Conservation (phyloP, 2,888 invertebrate species). For the Pseudoips prasinana region DNA sequence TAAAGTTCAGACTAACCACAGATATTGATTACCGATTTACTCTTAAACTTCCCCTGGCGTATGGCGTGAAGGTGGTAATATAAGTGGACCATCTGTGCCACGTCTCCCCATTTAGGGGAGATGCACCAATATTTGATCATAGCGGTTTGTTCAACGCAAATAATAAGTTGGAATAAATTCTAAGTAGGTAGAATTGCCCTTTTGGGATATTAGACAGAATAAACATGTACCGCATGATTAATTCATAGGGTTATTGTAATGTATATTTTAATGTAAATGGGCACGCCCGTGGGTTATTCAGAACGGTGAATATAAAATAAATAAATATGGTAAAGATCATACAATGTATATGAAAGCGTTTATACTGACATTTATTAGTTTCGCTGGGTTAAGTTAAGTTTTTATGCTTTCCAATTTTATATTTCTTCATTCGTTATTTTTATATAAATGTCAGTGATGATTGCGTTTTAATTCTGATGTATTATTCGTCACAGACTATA, state of each 20-base stretch:
- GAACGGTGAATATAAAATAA: not conserved
- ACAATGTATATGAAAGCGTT: too few relatives aligned
- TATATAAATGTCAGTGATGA: too few relatives aligned
- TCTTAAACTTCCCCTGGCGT: slow-evolving; percentile 43
- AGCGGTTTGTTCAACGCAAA: slow-evolving; percentile 30
- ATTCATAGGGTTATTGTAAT: slow-evolving; percentile 24
- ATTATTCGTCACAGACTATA: too few relatives aligned
- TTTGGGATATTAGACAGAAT: slow-evolving; percentile 17
- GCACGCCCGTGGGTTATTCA: not conserved
- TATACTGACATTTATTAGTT: too few relatives aligned
- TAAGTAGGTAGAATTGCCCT: slow-evolving; percentile 26
- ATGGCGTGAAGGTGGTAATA: slow-evolving; percentile 66
- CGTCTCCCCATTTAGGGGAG: slow-evolving; percentile 45
- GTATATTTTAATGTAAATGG: slow-evolving; percentile 7
- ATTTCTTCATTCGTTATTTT: too few relatives aligned
- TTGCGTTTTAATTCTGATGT: too few relatives aligned
- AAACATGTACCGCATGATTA: slow-evolving; percentile 19
- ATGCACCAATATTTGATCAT: slow-evolving; percentile 35
- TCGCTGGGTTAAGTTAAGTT: too few relatives aligned
- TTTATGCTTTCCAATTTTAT: too few relatives aligned
- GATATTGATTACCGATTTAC: slow-evolving; percentile 68
- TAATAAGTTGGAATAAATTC: slow-evolving; percentile 31
- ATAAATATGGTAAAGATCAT: too few relatives aligned
- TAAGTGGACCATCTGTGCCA: slow-evolving; percentile 67
- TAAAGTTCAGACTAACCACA: slow-evolving; percentile 4